A percentile compares a stretch with the other conserved stretches of the same genome.
Conservation (phyloP, 2,888 invertebrate genomes). For the Pogonocherus hispidulus region DNA sequence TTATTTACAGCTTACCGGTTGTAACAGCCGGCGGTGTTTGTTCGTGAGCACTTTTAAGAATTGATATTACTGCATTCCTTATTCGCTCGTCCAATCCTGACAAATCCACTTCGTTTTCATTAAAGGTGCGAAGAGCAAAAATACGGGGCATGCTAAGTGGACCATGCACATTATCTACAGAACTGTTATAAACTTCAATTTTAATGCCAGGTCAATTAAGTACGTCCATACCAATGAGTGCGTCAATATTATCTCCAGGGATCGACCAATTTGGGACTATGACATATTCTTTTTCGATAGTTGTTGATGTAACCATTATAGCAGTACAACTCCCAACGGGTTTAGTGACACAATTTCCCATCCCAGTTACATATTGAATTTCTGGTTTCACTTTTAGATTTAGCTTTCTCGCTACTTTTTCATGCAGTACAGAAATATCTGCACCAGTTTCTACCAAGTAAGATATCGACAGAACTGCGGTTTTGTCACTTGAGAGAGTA, state of each 20-base stretch:
- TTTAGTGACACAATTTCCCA: background rate
- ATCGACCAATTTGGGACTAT: background rate
- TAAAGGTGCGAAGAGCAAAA: too few species aligned
- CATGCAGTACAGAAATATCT: background rate
- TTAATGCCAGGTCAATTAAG: too few species aligned
- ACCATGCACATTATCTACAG: too few species aligned
- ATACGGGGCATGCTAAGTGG: too few species aligned
- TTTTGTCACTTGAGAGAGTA: background rate
- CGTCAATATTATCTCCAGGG: background rate
- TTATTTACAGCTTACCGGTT: too few species aligned
- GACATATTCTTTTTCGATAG: background rate
- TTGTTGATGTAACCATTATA: background rate
- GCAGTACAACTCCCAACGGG: background rate
- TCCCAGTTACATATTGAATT: background rate
- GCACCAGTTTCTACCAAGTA: slow-evolving; percentile 7
- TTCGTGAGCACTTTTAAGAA: too few species aligned
- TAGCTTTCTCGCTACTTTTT: slow-evolving; percentile 2
- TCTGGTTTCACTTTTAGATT: background rate
- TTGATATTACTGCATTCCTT: too few species aligned
- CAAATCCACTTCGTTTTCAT: too few species aligned
- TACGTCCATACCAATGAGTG: background rate
- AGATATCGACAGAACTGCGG: background rate
- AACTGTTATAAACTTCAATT: too few species aligned
- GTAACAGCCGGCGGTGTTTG: too few species aligned
- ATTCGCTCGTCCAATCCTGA: too few species aligned